A percentile compares a stretch with the other conserved stretches of the same genome.
These are phyloP conservation scores for Brachypterus glaber DNA, from an alignment of 2,888 invertebrate species.

Conservation along the genomic window DNA sequence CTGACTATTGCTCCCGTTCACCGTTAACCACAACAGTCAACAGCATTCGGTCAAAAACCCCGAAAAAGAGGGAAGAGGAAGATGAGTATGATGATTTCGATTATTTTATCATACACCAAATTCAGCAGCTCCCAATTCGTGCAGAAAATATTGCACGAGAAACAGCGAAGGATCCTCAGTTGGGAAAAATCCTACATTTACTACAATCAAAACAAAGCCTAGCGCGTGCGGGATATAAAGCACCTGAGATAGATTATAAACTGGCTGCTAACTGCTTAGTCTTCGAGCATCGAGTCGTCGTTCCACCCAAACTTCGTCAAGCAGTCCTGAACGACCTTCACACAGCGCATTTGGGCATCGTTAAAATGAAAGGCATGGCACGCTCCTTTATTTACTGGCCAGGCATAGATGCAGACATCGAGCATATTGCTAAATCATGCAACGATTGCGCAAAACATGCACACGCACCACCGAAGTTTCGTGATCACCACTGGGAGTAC, in stretches of 20 bases:
- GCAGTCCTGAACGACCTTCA: conserved; percentile 19
- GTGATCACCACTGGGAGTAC: conserved; percentile 23
- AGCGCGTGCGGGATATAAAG: conserved; percentile 3
- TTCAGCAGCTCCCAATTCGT: conserved; percentile 9
- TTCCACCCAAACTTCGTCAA: conserved; percentile 16
- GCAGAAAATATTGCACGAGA: conserved; percentile 8
- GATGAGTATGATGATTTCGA: conserved; percentile 11
- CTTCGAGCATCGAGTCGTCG: conserved; percentile 17
- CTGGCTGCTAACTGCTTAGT: conserved; percentile 14
- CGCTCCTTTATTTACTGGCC: conserved; percentile 22
- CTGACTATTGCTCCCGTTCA: no score
- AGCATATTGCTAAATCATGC: conserved; percentile 20
- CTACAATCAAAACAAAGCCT: conserved; percentile 10
- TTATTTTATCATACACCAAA: conserved; percentile 10
- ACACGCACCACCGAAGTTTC: conserved; percentile 17
- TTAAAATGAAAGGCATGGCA: conserved; percentile 26
- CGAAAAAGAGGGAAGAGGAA: neutral
- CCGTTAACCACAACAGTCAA: conserved; percentile 1
- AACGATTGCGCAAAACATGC: conserved; percentile 15
- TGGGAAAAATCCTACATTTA: conserved; percentile 5
- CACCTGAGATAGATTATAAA: conserved; percentile 13
- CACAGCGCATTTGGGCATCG: conserved; percentile 25
- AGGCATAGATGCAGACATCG: conserved; percentile 24
- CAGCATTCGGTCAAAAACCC: neutral
- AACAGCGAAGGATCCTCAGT: conserved; percentile 9